Percentiles rank a stretch among this genome's conserved stretches.
These are phyloP conservation scores for Naja naja DNA, from an alignment of 2,113 vertebrate species.

Conservation along the genomic window DNA sequence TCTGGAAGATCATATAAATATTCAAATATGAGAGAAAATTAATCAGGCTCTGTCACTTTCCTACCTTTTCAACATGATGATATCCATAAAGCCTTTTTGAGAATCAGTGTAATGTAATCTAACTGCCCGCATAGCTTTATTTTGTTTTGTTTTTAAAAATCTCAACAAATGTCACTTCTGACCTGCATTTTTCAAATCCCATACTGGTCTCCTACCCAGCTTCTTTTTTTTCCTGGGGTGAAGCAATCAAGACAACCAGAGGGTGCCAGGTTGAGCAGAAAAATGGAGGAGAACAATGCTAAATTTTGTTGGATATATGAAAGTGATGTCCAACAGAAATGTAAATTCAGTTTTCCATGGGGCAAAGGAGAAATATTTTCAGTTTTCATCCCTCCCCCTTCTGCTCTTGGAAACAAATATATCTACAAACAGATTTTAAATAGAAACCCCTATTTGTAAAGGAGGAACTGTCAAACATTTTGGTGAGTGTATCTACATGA, in stretches of 20 bases:
- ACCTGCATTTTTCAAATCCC: neutral
- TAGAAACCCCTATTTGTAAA: neutral
- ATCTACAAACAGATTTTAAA: conserved; percentile 42
- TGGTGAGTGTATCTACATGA: conserved; percentile 13
- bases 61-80: neutral
- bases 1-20: conserved; percentile 26
- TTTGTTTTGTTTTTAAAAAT: neutral
- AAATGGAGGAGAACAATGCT: neutral
- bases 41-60: conserved; percentile 4
- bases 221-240: neutral
- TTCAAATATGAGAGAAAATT: conserved; percentile 12
- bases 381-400: conserved; percentile 31
- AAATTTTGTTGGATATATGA: neutral
- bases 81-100: neutral
- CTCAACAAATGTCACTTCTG: neutral
- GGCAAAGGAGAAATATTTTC: conserved; percentile 47
- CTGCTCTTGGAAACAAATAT: conserved; percentile 44
- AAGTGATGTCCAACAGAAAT: neutral
- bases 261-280: neutral
- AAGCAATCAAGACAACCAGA: neutral
- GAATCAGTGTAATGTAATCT: conserved; percentile 12
- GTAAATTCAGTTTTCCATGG: neutral
- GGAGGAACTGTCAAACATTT: conserved; percentile 16
- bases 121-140: neutral
- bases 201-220: neutral